A percentile compares a stretch with the other conserved stretches of the same genome.
phyloP scores from a whole-genome alignment of 2,113 vertebrate genomes.

The Eptesicus fuscus region DNA sequence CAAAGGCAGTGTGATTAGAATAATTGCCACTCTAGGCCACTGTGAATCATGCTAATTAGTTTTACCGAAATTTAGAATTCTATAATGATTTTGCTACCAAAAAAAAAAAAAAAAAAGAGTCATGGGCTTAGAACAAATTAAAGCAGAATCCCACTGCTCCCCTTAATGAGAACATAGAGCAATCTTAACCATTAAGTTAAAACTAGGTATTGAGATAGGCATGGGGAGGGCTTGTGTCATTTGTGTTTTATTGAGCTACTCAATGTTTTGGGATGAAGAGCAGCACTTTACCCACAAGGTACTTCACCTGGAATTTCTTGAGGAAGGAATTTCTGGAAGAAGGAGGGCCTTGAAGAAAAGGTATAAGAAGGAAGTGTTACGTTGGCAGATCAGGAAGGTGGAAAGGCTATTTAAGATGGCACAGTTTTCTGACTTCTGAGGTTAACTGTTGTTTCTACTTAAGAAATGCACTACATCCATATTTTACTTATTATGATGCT shows the following conservation, averaged over 20 bases:
- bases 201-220: not conserved
- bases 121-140: not conserved
- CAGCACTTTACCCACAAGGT: not conserved
- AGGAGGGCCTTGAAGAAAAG: not conserved
- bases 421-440: not conserved
- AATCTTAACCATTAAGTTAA: not conserved
- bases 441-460: not conserved
- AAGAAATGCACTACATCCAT: not conserved
- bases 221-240: not conserved
- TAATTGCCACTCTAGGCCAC: not conserved
- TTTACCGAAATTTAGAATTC: conserved; percentile 49
- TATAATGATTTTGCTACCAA: not conserved
- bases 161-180: not conserved
- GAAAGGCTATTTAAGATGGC: not conserved
- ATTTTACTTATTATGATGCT: not conserved
- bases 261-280: not conserved
- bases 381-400: not conserved
- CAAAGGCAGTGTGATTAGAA: conserved; percentile 3
- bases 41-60: not conserved
- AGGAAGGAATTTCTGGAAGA: not conserved
- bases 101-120: not conserved
- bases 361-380: not conserved
- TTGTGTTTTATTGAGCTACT: not conserved
- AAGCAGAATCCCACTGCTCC: not conserved
- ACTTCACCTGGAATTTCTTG: too few relatives aligned